Percentiles rank a stretch among this genome's conserved stretches.
These are phyloP conservation scores for Avahi laniger DNA, from an alignment of 2,797 vertebrate genomes.

Conservation along the genomic window DNA sequence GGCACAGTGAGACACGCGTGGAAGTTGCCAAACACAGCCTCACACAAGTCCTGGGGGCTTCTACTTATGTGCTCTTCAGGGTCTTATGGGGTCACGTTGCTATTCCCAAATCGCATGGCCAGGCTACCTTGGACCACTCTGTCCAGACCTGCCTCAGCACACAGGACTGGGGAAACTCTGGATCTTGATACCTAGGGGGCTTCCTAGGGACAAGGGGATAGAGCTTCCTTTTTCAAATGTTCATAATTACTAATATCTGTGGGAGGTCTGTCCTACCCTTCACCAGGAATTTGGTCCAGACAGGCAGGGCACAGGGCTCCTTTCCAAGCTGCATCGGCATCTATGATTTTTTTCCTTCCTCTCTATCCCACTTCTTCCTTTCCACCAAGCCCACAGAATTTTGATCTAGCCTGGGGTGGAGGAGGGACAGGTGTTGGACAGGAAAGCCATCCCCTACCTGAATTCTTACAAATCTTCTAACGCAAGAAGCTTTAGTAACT, in stretches of 20 bases:
- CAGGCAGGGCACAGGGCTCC: background rate
- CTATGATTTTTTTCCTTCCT: background rate
- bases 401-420: background rate
- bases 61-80: background rate
- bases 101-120: background rate
- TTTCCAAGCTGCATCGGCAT: background rate
- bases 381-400: background rate
- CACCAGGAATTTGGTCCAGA: background rate
- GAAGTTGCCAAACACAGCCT: background rate
- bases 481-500: slow-evolving; percentile 11
- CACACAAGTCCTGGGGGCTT: too few relatives aligned
- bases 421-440: background rate
- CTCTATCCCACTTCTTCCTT: background rate
- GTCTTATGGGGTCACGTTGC: background rate
- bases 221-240: background rate
- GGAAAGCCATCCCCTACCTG: background rate
- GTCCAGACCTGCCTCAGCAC: background rate
- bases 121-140: background rate
- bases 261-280: background rate
- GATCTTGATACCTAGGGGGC: background rate
- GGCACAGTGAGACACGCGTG: background rate
- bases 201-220: background rate
- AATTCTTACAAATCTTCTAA: background rate
- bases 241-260: background rate
- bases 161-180: background rate